Percentiles rank a stretch among this genome's conserved stretches.
phyloP scores from a whole-genome alignment of 2,113 vertebrate species.

The Sakesphorus luctuosus region DNA sequence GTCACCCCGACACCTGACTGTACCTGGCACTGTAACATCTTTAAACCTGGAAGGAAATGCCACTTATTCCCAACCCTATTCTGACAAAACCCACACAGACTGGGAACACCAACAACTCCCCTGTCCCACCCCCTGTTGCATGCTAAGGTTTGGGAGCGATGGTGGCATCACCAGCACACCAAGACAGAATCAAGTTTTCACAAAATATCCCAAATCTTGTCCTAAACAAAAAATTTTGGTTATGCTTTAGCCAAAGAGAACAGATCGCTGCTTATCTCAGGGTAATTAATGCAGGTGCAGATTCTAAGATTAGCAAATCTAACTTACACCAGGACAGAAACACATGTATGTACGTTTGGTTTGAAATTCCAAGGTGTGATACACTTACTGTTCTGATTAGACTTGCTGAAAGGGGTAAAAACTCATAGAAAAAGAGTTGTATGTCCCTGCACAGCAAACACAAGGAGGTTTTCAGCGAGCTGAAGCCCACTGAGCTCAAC shows the following conservation, averaged over 20 bases:
- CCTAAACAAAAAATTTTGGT: background rate
- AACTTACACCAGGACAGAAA: background rate
- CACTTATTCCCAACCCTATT: background rate
- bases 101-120: background rate
- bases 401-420: background rate
- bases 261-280: background rate
- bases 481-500: accelerated
- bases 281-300: background rate
- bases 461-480: background rate
- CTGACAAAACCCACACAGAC: background rate
- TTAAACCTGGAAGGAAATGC: background rate
- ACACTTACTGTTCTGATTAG: background rate
- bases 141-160: background rate
- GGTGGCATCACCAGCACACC: background rate
- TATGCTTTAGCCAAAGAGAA: background rate
- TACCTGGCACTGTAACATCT: background rate
- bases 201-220: background rate
- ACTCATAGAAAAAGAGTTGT: background rate
- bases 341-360: background rate
- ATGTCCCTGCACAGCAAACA: background rate
- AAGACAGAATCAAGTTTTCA: background rate
- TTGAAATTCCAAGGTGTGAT: background rate
- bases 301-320: background rate
- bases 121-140: background rate
- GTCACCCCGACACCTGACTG: too few relatives aligned